Conservation (phyloP, 1,140 invertebrate genomes). For the Diachasma alloeum region DNA sequence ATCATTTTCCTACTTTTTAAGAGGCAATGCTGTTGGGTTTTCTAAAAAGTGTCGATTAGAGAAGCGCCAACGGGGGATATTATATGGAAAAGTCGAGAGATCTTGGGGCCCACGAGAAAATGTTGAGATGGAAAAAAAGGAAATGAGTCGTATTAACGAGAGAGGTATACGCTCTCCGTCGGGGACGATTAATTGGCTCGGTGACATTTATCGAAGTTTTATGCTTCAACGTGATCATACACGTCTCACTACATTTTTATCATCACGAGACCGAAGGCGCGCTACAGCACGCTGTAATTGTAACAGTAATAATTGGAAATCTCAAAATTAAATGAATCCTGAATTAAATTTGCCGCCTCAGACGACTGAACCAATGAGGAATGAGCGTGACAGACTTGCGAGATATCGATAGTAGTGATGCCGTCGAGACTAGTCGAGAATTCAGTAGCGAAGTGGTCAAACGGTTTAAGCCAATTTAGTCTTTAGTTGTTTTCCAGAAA, state of each 20-base stretch:
- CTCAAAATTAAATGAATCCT: too few relatives aligned
- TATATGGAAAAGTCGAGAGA: constrained; percentile 13
- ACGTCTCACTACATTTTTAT: neutral
- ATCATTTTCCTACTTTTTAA: constrained; percentile 22
- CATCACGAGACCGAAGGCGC: too few relatives aligned
- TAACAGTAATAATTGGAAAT: too few relatives aligned
- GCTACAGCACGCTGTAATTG: too few relatives aligned
- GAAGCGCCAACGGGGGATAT: constrained; percentile 4
- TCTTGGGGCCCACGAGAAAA: neutral
- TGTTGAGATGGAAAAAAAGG: neutral
- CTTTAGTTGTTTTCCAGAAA: too few relatives aligned
- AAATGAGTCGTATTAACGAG: constrained; percentile 1
- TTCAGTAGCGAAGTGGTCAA: too few relatives aligned
- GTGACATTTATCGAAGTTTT: constrained; percentile 12
- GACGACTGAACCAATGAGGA: too few relatives aligned
- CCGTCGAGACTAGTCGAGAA: too few relatives aligned
- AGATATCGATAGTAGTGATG: too few relatives aligned
- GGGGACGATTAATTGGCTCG: constrained; percentile 1
- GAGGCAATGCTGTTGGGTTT: neutral
- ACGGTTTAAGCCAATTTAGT: too few relatives aligned
- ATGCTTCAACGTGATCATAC: neutral
- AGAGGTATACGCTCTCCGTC: neutral
- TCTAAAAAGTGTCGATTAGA: constrained; percentile 20
- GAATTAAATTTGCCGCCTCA: too few relatives aligned
- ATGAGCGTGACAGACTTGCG: too few relatives aligned